phyloP scores from a whole-genome alignment of 92 coral and sea anemone species.

The Palythoa grandiflora region DNA sequence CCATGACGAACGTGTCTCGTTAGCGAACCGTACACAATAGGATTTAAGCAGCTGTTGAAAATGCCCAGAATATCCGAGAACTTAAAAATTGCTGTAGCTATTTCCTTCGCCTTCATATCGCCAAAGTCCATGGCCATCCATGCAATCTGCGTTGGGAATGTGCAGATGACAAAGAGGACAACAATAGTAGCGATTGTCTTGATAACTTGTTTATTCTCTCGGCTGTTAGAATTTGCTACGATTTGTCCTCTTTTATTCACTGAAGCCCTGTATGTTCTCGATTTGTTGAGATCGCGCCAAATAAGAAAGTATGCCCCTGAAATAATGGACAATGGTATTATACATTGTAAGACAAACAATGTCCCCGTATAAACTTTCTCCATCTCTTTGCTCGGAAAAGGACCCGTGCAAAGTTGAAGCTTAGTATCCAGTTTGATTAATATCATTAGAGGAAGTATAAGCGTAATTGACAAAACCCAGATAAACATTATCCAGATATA shows the following conservation, averaged over 20 bases:
- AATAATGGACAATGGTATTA: conserved; percentile 30
- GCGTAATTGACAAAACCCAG: conserved; percentile 20
- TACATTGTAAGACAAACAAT: conserved; percentile 14
- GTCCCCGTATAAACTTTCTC: conserved; percentile 5
- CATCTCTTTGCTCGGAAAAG: neutral
- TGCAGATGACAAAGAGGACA: conserved; percentile 14
- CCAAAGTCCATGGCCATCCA: conserved; percentile 21
- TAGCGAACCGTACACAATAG: conserved; percentile 30
- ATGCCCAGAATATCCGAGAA: conserved; percentile 13
- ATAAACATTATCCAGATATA: conserved; percentile 6
- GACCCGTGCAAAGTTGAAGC: neutral
- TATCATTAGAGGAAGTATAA: conserved; percentile 27
- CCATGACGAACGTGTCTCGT: conserved; percentile 27
- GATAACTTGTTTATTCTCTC: conserved; percentile 19
- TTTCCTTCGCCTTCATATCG: neutral
- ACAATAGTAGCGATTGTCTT: conserved; percentile 27
- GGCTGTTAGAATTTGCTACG: conserved; percentile 1
- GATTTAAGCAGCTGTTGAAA: conserved; percentile 28
- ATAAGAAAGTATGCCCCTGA: conserved; percentile 22
- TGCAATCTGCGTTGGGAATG: conserved; percentile 32
- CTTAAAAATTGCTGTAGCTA: neutral
- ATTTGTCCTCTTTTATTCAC: conserved; percentile 23
- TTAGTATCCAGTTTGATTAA: neutral
- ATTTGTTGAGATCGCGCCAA: conserved; percentile 28
- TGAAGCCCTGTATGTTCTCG: conserved; percentile 11